phyloP scores from a whole-genome alignment of 2,888 invertebrate species.

The Tyria jacobaeae region DNA sequence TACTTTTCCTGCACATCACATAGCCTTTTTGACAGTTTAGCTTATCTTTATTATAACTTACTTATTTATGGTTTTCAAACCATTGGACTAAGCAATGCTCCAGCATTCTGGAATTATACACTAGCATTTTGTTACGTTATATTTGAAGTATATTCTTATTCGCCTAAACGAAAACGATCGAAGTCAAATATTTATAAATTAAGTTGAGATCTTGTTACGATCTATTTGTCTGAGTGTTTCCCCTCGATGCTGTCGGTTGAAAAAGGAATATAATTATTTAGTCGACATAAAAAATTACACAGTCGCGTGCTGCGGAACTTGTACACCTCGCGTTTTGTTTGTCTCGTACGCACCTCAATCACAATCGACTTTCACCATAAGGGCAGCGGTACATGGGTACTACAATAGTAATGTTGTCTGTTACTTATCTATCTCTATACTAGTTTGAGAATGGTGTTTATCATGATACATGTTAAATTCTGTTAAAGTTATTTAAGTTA shows the following conservation, averaged over 20 bases:
- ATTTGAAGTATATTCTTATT: conserved; percentile 38
- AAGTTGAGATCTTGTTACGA: conserved; percentile 54
- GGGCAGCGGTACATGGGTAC: conserved; percentile 65
- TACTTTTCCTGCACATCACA: conserved; percentile 28
- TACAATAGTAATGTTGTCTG: conserved; percentile 32
- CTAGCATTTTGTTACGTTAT: neutral
- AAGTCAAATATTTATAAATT: conserved; percentile 64
- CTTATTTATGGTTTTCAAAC: neutral
- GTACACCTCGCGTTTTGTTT: conserved; percentile 63
- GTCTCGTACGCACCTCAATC: conserved; percentile 70
- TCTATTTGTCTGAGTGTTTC: conserved; percentile 45
- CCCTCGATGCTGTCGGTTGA: conserved; percentile 49
- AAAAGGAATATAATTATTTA: conserved; percentile 47
- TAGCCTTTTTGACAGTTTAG: conserved; percentile 28
- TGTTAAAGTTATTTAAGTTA: conserved; percentile 27
- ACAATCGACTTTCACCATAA: conserved; percentile 81
- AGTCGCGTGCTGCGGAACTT: conserved; percentile 63
- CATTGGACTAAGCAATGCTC: neutral
- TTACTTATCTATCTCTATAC: conserved; percentile 22
- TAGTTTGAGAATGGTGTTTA: conserved; percentile 32
- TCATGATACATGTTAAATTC: conserved; percentile 25
- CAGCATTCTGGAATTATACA: neutral
- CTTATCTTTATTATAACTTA: conserved; percentile 29
- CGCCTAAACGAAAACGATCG: conserved; percentile 40
- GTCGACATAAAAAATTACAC: conserved; percentile 57